Evolutionary conservation across 30 jellyfish, hydroid and myxozoan species (phyloP).

Genomic region (Morbakka virulenta): DNA sequence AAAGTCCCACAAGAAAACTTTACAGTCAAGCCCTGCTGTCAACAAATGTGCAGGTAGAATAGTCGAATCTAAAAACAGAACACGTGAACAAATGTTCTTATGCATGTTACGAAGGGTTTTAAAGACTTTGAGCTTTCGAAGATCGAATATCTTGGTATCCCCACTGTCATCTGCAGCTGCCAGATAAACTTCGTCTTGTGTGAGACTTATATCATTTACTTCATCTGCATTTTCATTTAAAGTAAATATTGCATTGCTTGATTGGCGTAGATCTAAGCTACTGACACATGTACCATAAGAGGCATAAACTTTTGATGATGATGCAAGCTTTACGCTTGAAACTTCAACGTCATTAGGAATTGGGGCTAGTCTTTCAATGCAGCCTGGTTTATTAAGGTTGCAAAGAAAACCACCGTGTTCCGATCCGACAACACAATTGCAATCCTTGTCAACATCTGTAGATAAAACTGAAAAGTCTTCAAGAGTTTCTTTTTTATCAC

Average conservation of each 20-base stretch:
- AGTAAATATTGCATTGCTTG: background rate
- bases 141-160: slow-evolving; percentile 68
- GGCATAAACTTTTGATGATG: slow-evolving; percentile 12
- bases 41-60: slow-evolving; percentile 33
- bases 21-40: slow-evolving; percentile 91
- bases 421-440: slow-evolving; percentile 71
- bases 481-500: background rate
- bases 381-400: background rate
- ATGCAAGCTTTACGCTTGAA: slow-evolving; percentile 37
- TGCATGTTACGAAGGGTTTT: slow-evolving; percentile 76
- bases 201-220: slow-evolving; percentile 48
- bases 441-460: slow-evolving; percentile 3
- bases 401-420: slow-evolving; percentile 72
- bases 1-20: slow-evolving; percentile 72
- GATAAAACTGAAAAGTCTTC: slow-evolving; percentile 43
- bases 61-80: slow-evolving; percentile 37
- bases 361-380: background rate
- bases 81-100: slow-evolving; percentile 78
- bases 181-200: slow-evolving; percentile 7
- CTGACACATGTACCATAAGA: slow-evolving; percentile 35
- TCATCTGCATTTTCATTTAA: slow-evolving; percentile 78
- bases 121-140: slow-evolving; percentile 26
- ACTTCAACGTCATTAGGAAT: slow-evolving; percentile 29
- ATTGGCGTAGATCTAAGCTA: slow-evolving; percentile 41
- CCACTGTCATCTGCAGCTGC: slow-evolving; percentile 97